phyloP scores from a whole-genome alignment of 2,797 vertebrate species.

The Gorsachius magnificus region DNA sequence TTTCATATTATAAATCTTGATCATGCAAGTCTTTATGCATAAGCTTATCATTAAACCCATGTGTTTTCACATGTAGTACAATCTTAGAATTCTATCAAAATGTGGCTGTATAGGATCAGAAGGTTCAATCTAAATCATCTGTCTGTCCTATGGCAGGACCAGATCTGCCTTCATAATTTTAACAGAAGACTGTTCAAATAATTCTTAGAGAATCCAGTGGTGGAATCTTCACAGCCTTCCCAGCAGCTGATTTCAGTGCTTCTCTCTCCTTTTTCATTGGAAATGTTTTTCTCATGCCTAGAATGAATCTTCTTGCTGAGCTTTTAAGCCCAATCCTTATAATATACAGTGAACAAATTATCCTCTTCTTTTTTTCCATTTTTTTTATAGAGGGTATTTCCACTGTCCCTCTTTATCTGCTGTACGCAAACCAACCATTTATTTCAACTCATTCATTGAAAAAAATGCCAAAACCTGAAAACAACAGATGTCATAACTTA shows the following conservation, averaged over 20 bases:
- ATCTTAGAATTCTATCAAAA: neutral
- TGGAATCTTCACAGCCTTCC: neutral
- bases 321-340: neutral
- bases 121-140: neutral
- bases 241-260: neutral
- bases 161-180: neutral
- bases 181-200: neutral
- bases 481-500: neutral
- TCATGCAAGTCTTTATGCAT: neutral
- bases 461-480: neutral
- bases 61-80: neutral
- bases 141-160: neutral
- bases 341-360: neutral
- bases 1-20: neutral
- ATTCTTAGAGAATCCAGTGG: neutral
- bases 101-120: neutral
- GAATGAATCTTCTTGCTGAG: neutral
- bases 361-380: neutral
- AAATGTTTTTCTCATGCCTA: neutral
- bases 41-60: neutral
- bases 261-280: neutral
- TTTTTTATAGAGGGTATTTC: neutral
- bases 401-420: neutral
- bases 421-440: neutral
- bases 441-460: neutral